phyloP scores from a whole-genome alignment of 2,797 vertebrate genomes.

The Esox masquinongy region DNA sequence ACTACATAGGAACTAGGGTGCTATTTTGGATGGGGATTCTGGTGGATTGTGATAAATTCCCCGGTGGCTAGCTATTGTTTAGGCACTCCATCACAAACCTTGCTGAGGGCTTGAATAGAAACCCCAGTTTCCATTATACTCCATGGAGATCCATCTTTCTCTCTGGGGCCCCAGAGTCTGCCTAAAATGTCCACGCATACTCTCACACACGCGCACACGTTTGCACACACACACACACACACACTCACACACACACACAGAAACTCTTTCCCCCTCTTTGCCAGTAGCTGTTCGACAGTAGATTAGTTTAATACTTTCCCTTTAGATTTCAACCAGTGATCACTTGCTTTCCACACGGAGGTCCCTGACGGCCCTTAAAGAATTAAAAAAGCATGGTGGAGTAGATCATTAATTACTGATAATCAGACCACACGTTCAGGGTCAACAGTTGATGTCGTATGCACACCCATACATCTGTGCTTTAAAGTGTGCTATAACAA shows the following conservation, averaged over 20 bases:
- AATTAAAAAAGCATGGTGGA: neutral
- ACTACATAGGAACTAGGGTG: slow-evolving; percentile 17
- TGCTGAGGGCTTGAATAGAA: slow-evolving; percentile 52
- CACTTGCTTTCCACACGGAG: neutral
- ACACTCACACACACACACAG: neutral
- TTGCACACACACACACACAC: neutral
- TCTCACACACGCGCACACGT: neutral
- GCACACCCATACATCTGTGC: neutral
- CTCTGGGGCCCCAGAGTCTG: slow-evolving; percentile 34
- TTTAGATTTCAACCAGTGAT: slow-evolving; percentile 29
- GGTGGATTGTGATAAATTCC: slow-evolving; percentile 56
- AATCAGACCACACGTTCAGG: neutral
- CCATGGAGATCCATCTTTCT: slow-evolving; percentile 57
- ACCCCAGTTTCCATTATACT: slow-evolving; percentile 54
- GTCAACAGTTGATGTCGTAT: neutral
- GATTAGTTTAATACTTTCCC: slow-evolving; percentile 55
- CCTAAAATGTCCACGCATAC: slow-evolving; percentile 16
- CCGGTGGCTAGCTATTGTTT: slow-evolving; percentile 61
- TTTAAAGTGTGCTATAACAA: neutral
- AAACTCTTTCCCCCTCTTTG: slow-evolving; percentile 14
- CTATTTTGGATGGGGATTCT: slow-evolving; percentile 11
- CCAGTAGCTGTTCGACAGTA: slow-evolving; percentile 54
- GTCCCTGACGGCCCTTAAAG: neutral
- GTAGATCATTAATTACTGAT: neutral
- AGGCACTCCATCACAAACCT: slow-evolving; percentile 57